These are phyloP conservation scores for Pimpla rufipes DNA, from an alignment of 2,888 invertebrate species.

Conservation along the genomic window DNA sequence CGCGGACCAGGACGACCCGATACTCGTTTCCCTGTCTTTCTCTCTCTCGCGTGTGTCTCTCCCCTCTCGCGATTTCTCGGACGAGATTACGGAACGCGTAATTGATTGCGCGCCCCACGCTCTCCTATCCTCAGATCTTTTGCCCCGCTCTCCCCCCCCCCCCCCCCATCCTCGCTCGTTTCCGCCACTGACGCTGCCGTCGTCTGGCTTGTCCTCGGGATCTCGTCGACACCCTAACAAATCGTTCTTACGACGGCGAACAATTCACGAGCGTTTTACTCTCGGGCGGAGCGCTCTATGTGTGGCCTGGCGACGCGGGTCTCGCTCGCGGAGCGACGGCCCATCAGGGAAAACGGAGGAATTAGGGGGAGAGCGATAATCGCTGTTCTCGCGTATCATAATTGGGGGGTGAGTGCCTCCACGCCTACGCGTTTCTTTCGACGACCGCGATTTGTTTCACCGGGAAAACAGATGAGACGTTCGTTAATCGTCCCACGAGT, in stretches of 20 bases:
- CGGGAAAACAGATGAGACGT: neutral
- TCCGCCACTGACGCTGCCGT: neutral
- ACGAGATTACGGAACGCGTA: slow-evolving; percentile 69
- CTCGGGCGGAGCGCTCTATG: neutral
- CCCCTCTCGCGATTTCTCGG: slow-evolving; percentile 52
- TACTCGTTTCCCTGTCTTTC: slow-evolving; percentile 33
- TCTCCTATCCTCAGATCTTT: slow-evolving; percentile 48
- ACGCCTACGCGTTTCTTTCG: slow-evolving; percentile 27
- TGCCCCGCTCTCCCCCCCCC: slow-evolving; percentile 7
- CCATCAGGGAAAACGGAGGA: slow-evolving; percentile 28
- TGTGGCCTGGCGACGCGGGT: slow-evolving; percentile 14
- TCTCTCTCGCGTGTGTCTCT: neutral
- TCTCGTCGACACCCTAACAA: slow-evolving; percentile 59
- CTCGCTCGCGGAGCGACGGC: slow-evolving; percentile 8
- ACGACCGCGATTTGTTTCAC: slow-evolving; percentile 19
- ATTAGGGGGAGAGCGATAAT: slow-evolving; percentile 38
- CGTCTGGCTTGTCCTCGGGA: slow-evolving; percentile 46
- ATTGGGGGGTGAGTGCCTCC: slow-evolving; percentile 3
- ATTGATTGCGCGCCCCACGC: slow-evolving; percentile 67
- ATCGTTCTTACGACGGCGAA: slow-evolving; percentile 52
- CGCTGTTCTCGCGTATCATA: slow-evolving; percentile 28
- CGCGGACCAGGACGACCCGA: slow-evolving; percentile 22
- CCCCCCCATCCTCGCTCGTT: slow-evolving; percentile 17
- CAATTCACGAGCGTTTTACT: slow-evolving; percentile 50
- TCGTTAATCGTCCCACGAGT: neutral